Evolutionary conservation across 2,888 invertebrate genomes (phyloP), one percentile per base, ranked within the genome.

Genomic region (Agrotis clavis): DNA sequence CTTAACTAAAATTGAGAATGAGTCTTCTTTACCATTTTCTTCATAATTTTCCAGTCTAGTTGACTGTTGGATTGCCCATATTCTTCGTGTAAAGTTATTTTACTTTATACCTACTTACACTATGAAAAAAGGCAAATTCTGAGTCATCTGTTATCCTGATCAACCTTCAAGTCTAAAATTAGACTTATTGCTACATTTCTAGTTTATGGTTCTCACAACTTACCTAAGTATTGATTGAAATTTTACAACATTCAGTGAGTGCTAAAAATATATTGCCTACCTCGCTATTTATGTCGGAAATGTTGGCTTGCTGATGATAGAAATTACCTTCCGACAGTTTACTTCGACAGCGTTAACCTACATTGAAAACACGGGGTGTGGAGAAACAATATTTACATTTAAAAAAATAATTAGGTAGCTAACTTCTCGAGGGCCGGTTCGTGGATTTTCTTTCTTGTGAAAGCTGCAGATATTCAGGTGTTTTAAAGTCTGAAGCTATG

Each of bases 261-360:
- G 9, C 11, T 54, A 7, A 54, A 54, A 16, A 54, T 54, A 54
- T 41, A 9, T 54, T 16, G 25, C 7, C 35, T 68, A 30, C 59
- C 35, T 47, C 21, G 7, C 21, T 71, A 21, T 53, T 60, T 71
- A 25, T 48, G 18, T 48, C 35, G 18, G 47, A 56, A 45, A 72
- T 21, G 13, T 61, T 62, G n/a, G n/a, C 13, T 50, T 56, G 41
- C 71, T 56, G 48, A 25, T 41, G 35, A 48, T 73, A 41, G 53
- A 21, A 59, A 65, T 60, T 54, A 35, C 53, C 50, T 45, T 35
- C 45, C 18, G 21, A 69, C 16, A 75, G 45, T 21, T 60, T 13
- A 51, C 54, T 54, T 64, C 25, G 54, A n/a, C 18, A 53, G 50
- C 48, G 14, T 35, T 75, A 50, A 75, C 50, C 30, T 64, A 16